Percentiles rank a stretch among this genome's conserved stretches.
Evolutionary conservation across 1,140 invertebrate genomes (phyloP).

Genomic region (Sesamia nonagrioides): DNA sequence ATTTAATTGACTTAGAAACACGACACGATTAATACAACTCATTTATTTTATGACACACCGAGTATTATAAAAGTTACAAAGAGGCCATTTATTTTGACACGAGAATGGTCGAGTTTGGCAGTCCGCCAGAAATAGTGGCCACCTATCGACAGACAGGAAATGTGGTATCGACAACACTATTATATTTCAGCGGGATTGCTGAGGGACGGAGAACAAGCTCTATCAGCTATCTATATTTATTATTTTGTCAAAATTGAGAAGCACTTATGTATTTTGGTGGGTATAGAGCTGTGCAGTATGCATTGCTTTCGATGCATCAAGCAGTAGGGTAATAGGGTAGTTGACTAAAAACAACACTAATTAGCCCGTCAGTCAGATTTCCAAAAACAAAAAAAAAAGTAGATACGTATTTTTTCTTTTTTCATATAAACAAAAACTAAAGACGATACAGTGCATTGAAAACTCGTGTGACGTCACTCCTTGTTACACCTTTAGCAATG

Average conservation of each 20-base stretch:
- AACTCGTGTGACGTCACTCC: too few relatives aligned
- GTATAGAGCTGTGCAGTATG: too few relatives aligned
- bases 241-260: not conserved
- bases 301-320: too few relatives aligned
- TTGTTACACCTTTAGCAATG: too few relatives aligned
- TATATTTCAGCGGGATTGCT: constrained; percentile 54
- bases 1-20: constrained; percentile 30
- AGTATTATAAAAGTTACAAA: constrained; percentile 43
- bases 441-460: too few relatives aligned
- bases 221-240: not conserved
- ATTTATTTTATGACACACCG: constrained; percentile 31
- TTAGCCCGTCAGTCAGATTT: too few relatives aligned
- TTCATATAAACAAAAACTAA: too few relatives aligned
- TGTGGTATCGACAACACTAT: constrained; percentile 68
- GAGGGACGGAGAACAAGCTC: constrained; percentile 53
- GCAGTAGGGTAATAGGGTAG: too few relatives aligned
- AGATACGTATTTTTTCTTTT: too few relatives aligned
- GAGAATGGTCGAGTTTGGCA: constrained; percentile 12
- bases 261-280: too few relatives aligned
- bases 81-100: constrained; percentile 45
- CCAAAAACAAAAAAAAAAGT: too few relatives aligned
- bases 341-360: too few relatives aligned
- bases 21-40: constrained; percentile 28
- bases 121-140: not conserved
- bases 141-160: constrained; percentile 72